phyloP scores from a whole-genome alignment of 2,797 vertebrate genomes.

The Sebastes baramenuke region DNA sequence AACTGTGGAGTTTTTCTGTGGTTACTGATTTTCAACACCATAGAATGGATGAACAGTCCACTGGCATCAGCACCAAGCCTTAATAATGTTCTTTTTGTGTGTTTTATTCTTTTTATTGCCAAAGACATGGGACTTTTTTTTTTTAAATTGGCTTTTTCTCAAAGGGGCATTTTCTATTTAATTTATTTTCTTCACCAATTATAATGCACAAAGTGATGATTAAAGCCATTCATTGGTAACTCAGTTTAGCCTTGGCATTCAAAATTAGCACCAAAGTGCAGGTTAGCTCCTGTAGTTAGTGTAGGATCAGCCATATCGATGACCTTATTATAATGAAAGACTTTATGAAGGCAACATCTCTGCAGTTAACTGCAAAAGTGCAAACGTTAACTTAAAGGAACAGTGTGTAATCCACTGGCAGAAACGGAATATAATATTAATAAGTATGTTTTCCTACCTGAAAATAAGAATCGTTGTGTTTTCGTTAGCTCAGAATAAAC shows the following conservation, averaged over 20 bases:
- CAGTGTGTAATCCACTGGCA: too few relatives aligned
- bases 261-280: neutral
- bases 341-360: neutral
- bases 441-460: too few relatives aligned
- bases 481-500: too few relatives aligned
- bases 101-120: neutral
- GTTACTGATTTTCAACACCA: slow-evolving; percentile 18
- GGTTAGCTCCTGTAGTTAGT: neutral
- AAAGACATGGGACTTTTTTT: neutral
- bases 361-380: neutral
- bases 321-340: neutral
- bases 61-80: slow-evolving; percentile 64
- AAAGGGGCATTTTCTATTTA: neutral
- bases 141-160: neutral
- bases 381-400: too few relatives aligned
- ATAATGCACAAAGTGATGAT: neutral
- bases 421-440: too few relatives aligned
- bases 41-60: slow-evolving; percentile 20
- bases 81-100: slow-evolving; percentile 26
- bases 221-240: neutral
- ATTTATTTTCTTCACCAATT: neutral
- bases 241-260: too few relatives aligned
- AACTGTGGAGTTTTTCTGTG: neutral
- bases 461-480: too few relatives aligned
- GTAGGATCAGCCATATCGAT: neutral